These are phyloP conservation scores for Scopus umbretta DNA, from an alignment of 2,113 vertebrate genomes.

Conservation along the genomic window DNA sequence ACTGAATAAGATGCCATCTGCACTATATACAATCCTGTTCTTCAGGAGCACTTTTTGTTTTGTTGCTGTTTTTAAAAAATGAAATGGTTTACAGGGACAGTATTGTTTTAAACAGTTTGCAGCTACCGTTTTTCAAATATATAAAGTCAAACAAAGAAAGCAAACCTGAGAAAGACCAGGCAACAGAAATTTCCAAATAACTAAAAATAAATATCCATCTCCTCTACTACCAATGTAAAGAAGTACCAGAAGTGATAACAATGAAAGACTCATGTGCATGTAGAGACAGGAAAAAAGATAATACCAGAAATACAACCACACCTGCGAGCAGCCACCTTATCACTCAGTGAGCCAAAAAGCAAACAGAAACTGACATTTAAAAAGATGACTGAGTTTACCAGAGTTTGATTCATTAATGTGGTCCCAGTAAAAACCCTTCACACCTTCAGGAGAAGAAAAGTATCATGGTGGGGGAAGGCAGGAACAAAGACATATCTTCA, in stretches of 20 bases:
- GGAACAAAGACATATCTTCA: neutral
- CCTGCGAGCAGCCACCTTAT: neutral
- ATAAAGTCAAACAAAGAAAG: neutral
- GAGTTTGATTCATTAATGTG: neutral
- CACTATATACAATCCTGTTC: neutral
- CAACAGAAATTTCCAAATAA: neutral
- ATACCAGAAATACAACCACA: neutral
- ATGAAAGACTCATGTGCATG: neutral
- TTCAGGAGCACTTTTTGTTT: neutral
- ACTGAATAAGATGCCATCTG: neutral
- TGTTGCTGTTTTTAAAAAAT: neutral
- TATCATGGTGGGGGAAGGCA: neutral
- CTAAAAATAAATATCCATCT: neutral
- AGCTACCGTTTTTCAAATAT: neutral
- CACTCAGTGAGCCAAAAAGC: neutral
- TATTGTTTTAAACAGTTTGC: neutral
- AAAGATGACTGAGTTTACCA: neutral
- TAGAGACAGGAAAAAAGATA: neutral
- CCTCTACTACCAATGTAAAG: neutral
- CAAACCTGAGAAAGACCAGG: neutral
- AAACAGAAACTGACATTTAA: neutral
- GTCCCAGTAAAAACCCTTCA: neutral
- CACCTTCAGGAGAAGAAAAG: neutral
- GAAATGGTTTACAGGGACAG: neutral
- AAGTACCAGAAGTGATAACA: neutral